phyloP scores from a whole-genome alignment of 1,140 invertebrate species.

The Anastatus disparis region DNA sequence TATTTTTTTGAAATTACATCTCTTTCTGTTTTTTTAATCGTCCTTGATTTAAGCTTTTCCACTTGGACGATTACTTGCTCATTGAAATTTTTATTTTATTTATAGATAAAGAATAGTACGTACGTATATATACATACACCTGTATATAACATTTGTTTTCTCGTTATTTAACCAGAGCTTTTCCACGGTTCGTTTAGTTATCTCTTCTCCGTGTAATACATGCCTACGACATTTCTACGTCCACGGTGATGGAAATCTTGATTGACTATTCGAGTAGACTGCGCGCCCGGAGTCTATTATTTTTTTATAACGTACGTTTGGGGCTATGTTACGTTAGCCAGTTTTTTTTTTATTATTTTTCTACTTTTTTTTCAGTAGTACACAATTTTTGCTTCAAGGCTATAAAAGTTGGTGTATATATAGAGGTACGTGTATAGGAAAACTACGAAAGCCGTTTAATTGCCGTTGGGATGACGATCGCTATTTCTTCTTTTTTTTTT shows the following conservation, averaged over 20 bases:
- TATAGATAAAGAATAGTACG: no score
- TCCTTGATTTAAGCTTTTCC: neutral
- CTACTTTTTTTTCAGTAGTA: no score
- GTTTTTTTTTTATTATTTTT: no score
- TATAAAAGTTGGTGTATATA: conserved; percentile 1
- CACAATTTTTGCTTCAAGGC: neutral
- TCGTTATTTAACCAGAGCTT: neutral
- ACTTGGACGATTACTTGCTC: neutral
- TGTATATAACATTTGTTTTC: no score
- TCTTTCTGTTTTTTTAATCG: no score
- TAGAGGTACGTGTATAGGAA: no score
- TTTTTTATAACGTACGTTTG: conserved; percentile 13
- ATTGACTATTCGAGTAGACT: conserved; percentile 13
- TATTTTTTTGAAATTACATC: no score
- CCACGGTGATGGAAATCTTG: conserved; percentile 14
- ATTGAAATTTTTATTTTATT: neutral
- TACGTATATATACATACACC: no score
- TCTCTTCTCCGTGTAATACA: neutral
- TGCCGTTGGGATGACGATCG: neutral
- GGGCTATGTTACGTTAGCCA: no score
- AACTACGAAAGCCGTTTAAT: neutral
- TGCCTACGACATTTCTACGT: conserved; percentile 7
- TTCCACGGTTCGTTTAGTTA: neutral
- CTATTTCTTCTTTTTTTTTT: neutral
- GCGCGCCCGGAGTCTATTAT: neutral